These are phyloP conservation scores for Pogonus chalceus DNA, from an alignment of 1,140 invertebrate genomes.

Conservation along the genomic window DNA sequence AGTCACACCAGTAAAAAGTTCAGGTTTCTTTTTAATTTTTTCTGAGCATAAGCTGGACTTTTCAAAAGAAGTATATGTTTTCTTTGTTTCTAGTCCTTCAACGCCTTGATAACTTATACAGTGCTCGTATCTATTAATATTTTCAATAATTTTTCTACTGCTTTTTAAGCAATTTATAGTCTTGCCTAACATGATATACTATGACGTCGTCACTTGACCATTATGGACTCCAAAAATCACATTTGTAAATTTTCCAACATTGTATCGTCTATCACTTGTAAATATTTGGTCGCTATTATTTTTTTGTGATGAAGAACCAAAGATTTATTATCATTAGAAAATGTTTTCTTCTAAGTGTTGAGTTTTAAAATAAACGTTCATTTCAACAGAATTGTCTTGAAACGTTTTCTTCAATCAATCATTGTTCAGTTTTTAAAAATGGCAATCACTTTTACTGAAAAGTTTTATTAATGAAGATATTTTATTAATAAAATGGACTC, in stretches of 20 bases:
- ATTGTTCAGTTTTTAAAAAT: conserved; percentile 16
- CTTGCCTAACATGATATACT: conserved; percentile 26
- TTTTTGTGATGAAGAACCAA: conserved; percentile 19
- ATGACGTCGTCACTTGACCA: conserved; percentile 25
- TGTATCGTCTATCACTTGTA: conserved; percentile 13
- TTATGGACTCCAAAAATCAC: conserved; percentile 21
- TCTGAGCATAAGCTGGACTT: no score
- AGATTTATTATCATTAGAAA: no score
- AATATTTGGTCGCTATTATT: conserved; percentile 16
- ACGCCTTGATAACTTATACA: no score
- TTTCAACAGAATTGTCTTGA: no score
- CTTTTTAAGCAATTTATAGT: conserved; percentile 27
- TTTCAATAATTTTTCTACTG: conserved; percentile 25
- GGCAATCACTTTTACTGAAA: conserved; percentile 17
- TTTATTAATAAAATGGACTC: conserved; percentile 15
- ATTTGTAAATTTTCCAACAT: conserved; percentile 18
- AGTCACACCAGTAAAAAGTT: no score
- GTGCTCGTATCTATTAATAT: no score
- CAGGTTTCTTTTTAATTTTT: no score
- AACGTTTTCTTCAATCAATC: no score
- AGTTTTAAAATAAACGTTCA: no score
- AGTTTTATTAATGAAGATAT: conserved; percentile 21
- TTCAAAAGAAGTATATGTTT: no score
- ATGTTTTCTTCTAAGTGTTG: no score
- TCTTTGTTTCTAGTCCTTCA: no score